These are phyloP conservation scores for Pristionchus entomophagus DNA, from an alignment of 2,888 invertebrate species.

Conservation along the genomic window DNA sequence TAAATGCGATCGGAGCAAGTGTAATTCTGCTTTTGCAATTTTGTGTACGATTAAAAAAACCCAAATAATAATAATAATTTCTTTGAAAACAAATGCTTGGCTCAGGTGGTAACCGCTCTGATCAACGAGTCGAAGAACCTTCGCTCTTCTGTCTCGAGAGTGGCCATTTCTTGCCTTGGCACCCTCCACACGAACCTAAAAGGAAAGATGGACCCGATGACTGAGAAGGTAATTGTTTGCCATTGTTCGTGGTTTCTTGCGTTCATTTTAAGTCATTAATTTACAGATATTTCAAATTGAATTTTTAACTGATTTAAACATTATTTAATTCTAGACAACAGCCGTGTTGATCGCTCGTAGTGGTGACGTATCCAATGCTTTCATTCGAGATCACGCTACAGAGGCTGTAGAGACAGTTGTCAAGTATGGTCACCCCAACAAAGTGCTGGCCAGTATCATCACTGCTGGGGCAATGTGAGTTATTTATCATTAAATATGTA, in stretches of 20 bases:
- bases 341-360: conserved; percentile 63
- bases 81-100: neutral
- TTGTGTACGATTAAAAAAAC: no score
- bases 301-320: no score
- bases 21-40: no score
- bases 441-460: conserved; percentile 77
- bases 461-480: conserved; percentile 74
- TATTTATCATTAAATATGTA: neutral
- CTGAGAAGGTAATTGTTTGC: conserved; percentile 65
- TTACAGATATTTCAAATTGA: no score
- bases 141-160: conserved; percentile 91
- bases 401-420: conserved; percentile 88
- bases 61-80: no score
- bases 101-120: conserved; percentile 58
- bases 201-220: conserved; percentile 80
- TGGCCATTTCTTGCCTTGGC: conserved; percentile 88
- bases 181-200: conserved; percentile 83
- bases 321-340: conserved; percentile 56
- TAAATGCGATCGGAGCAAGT: no score
- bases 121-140: conserved; percentile 82
- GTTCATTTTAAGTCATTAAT: no score
- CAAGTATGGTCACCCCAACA: conserved; percentile 83
- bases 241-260: no score
- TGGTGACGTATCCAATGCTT: conserved; percentile 90
- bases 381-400: conserved; percentile 90